These are phyloP conservation scores for Enteromius anoplus DNA, from an alignment of 2,797 vertebrate species.

Conservation along the genomic window DNA sequence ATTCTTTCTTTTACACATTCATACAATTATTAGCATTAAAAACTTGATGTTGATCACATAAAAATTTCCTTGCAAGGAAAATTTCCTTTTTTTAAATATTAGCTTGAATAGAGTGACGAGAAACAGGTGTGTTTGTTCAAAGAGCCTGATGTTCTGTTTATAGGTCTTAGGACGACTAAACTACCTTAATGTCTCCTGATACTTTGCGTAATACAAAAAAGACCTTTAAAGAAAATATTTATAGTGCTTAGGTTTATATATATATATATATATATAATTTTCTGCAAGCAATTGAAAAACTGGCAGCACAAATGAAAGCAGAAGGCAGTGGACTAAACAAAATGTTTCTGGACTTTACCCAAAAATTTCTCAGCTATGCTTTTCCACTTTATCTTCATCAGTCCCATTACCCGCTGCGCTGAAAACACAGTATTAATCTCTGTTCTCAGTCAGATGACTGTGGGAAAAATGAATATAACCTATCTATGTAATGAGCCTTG, in stretches of 20 bases:
- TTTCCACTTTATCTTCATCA: slow-evolving; percentile 4
- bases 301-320: not conserved
- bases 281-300: slow-evolving; percentile 1
- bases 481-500: slow-evolving; percentile 16
- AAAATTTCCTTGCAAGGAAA: not conserved
- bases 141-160: slow-evolving; percentile 20
- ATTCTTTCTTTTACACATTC: not conserved
- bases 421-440: slow-evolving; percentile 36
- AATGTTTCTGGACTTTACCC: slow-evolving; percentile 17
- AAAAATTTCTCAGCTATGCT: not conserved
- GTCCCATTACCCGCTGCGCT: slow-evolving; percentile 5
- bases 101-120: not conserved
- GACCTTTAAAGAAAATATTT: not conserved
- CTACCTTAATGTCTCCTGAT: not conserved
- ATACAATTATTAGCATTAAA: not conserved
- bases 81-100: not conserved
- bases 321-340: slow-evolving; percentile 1
- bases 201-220: not conserved
- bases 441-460: slow-evolving; percentile 28
- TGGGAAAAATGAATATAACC: slow-evolving; percentile 30
- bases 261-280: not conserved
- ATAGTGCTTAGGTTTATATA: not conserved
- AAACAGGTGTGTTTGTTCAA: slow-evolving; percentile 5
- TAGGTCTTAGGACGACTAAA: not conserved
- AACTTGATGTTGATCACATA: not conserved